phyloP scores from a whole-genome alignment of 2,888 invertebrate genomes.

The Atherix ibis region DNA sequence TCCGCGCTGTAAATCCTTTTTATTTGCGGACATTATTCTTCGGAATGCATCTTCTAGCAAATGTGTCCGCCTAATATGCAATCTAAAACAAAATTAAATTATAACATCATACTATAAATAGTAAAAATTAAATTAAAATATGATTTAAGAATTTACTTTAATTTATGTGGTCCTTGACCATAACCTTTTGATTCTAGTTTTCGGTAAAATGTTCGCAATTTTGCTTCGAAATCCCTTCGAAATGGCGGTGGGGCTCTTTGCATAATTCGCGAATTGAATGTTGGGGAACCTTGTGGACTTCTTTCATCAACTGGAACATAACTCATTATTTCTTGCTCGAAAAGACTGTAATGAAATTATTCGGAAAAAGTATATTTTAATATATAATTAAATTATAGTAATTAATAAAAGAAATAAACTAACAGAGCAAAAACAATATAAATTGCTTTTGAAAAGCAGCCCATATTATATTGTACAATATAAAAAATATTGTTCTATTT shows the following conservation, averaged over 20 bases:
- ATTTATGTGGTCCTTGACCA: conserved; percentile 91
- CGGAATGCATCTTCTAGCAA: conserved; percentile 91
- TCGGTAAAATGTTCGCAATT: conserved; percentile 83
- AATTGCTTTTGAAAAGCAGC: conserved; percentile 60
- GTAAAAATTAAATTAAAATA: conserved; percentile 4
- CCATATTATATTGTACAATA: no score
- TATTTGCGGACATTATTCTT: conserved; percentile 89
- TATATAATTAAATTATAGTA: neutral
- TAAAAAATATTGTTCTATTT: no score
- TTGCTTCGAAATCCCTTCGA: conserved; percentile 86
- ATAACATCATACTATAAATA: neutral
- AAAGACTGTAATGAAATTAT: conserved; percentile 52
- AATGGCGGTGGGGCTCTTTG: conserved; percentile 81
- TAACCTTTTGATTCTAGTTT: conserved; percentile 93
- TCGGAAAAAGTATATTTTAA: neutral
- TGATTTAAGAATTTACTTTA: conserved; percentile 72
- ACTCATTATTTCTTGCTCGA: conserved; percentile 97
- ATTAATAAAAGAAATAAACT: conserved; percentile 31
- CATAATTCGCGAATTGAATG: conserved; percentile 51
- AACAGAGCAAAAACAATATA: conserved; percentile 69
- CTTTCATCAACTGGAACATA: conserved; percentile 60
- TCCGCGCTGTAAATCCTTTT: conserved; percentile 88
- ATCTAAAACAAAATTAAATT: conserved; percentile 35
- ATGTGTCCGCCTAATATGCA: conserved; percentile 85
- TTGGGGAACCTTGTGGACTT: conserved; percentile 54